Base-by-base conservation (phyloP, 2,888 invertebrate species). In the Diabrotica balteata region DNA sequence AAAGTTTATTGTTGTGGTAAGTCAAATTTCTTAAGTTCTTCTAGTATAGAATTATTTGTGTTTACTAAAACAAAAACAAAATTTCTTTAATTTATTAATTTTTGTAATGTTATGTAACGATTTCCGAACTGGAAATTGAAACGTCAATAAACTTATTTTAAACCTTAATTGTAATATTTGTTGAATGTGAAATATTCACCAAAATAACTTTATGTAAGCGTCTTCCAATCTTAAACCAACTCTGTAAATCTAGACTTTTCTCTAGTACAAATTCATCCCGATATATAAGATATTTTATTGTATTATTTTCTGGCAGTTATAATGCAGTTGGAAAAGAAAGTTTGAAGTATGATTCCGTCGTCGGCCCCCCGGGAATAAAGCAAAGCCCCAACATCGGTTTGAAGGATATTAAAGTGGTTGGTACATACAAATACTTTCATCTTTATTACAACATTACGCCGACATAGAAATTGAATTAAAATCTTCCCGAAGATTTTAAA, bases 361-460 rank as follows among this genome's bases (percentile, higher is more conserved):
- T 45, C 51, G 52, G 47, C 68, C 72, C 62, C 68, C 45, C 47
- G 71, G 64, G 70, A 69, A 54, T 17, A 42, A 62, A 60, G 64
- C 61, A 67, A 66, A 70, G 65, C 72, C 66, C 66, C 59, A 66
- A 65, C 68, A 68, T 70, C 61, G 67, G 68, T 63, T 32, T 47
- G 63, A 54, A 54, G 43, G 63, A 72, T 69, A 72, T 72, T 71
- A 63, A 72, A 72, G 72, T 71, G 72, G 70, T 68, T 55, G 62
- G 72, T 71, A 72, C 68, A 72, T 63, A 72, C 68, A 72, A 72
- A 70, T 71, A 71, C 72, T 72, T 52, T 72, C 69, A 71, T 71
- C 71, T 72, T 68, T 71, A 69, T 71, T 69, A 59, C 70, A 59
- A 65, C 55, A 45, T 52, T 22, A 22, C 9, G 54, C 46, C 32